Base-by-base conservation (phyloP, 2,888 invertebrate genomes). In the Papilio gigon region DNA sequence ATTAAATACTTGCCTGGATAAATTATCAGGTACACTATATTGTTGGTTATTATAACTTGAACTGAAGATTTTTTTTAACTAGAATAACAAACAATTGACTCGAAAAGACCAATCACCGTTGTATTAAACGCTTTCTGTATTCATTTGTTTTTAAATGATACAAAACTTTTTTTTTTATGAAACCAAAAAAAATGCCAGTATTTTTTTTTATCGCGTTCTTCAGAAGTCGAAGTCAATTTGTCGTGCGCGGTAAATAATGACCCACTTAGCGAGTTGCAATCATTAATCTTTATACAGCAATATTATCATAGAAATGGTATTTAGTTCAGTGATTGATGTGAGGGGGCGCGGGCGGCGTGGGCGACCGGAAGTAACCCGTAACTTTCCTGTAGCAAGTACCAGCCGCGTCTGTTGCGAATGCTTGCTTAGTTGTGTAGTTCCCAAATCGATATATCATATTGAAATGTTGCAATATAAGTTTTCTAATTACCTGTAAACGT, bases 341-440 rank as follows among this genome's bases (percentile, higher is more conserved):
- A 83, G 76, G 75, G 76, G 73, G 85, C 80, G 81, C 83, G 86
- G 80, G 80, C 76, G 71, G 74, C 78, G 90, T 90, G 83, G 90
- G 90, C 84, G 88, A 79, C 88, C 89, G 90, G 90, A 90, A 90
- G 91, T 89, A 89, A 91, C 79, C 81, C 76, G 76, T 79, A 78
- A 79, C 82, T 85, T 84, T 85, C 81, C 80, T 79, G 80, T 84
- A 82, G 83, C 79, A 75, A 76, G 59, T 53, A 65, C 65, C 59
- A 53, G 63, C 4, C 25, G 9, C 60, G 50, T 65, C 61, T 53
- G 61, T 53, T 37, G 66, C 62, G 50, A 66, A 62, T 70, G 27
- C 27, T 27, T 20, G 27, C 37, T 37, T 59, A 59, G 35, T 37
- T 35, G 14, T 37, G 37, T 6, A 59, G 6, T 37, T 56, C n/a